These are phyloP conservation scores for Spongilla lacustris DNA, from an alignment of 37 sponge, comb jelly and placozoan species.

Conservation along the genomic window DNA sequence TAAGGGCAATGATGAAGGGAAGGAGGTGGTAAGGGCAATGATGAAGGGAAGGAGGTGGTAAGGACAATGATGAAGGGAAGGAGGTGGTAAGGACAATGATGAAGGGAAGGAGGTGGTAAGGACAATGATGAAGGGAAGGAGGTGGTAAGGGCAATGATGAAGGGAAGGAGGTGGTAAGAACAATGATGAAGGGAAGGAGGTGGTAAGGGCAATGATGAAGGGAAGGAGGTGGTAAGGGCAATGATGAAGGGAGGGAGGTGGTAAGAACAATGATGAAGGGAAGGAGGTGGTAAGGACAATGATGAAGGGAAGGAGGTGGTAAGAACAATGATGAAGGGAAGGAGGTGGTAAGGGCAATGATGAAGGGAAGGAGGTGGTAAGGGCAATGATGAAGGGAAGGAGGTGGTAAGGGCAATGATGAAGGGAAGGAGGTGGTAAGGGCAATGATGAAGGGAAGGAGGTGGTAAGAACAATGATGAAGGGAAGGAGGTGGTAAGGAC, in stretches of 20 bases:
- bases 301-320: constrained; percentile 2
- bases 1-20: too few species aligned
- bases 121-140: background rate
- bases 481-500: background rate
- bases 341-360: background rate
- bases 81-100: background rate
- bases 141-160: background rate
- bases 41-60: background rate
- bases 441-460: background rate
- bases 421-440: background rate
- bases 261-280: background rate
- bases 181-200: too few species aligned
- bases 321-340: background rate
- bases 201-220: background rate
- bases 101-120: background rate
- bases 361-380: too few species aligned
- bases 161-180: background rate
- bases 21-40: background rate
- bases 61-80: background rate
- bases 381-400: background rate
- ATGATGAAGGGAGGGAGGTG: background rate
- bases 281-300: background rate
- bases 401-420: background rate
- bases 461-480: background rate
- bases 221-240: background rate